Conservation (phyloP, 2,888 invertebrate species). For the Parapristionchus giblindavisi region DNA sequence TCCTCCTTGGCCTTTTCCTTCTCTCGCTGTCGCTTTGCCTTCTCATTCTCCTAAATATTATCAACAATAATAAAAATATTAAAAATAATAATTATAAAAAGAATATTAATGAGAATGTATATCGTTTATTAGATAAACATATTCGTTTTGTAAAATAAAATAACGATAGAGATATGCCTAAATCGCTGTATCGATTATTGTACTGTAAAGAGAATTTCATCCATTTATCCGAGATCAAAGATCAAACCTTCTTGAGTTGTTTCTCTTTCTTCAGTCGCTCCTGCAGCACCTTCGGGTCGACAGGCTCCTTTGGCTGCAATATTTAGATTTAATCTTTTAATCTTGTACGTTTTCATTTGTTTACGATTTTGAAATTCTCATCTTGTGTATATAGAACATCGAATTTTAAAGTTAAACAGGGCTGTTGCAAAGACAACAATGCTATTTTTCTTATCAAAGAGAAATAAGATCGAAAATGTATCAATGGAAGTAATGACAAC, state of each 20-base stretch:
- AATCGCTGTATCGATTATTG: not conserved
- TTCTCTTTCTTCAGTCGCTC: constrained; percentile 36
- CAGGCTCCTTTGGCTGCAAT: constrained; percentile 14
- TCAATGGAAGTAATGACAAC: not conserved
- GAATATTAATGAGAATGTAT: not conserved
- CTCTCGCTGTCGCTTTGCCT: constrained; percentile 23
- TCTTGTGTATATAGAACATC: too few species aligned
- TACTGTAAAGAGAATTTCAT: not conserved
- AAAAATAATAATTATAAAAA: not conserved
- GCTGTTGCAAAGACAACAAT: too few species aligned
- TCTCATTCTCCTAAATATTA: constrained; percentile 5
- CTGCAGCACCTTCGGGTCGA: constrained; percentile 1
- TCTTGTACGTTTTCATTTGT: not conserved
- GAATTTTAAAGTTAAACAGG: too few species aligned
- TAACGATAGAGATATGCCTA: too few species aligned
- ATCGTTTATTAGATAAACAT: too few species aligned
- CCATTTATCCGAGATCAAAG: not conserved
- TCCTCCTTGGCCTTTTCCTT: constrained; percentile 27
- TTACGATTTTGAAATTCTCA: not conserved
- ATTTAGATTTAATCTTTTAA: not conserved
- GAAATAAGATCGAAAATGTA: too few species aligned
- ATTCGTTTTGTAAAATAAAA: too few species aligned
- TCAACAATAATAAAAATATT: not conserved
- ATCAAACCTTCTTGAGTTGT: constrained; percentile 1
- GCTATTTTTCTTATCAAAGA: too few species aligned